Conservation (phyloP, 1,140 invertebrate species). For the Cydia splendana region DNA sequence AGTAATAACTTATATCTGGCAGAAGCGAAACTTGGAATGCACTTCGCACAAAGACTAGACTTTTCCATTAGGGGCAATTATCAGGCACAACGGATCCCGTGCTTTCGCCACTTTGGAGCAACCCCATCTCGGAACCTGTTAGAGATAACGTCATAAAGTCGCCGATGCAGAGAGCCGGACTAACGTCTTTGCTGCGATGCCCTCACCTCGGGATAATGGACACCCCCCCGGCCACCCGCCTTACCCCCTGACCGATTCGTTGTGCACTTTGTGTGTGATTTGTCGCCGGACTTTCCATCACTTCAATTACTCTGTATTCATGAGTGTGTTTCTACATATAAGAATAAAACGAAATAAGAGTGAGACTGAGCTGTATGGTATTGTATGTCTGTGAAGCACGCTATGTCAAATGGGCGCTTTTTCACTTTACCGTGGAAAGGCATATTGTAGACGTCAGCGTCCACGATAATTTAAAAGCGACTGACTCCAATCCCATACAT, state of each 20-base stretch:
- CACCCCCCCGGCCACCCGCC: constrained; percentile 43
- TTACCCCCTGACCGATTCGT: constrained; percentile 38
- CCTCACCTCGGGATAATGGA: constrained; percentile 72
- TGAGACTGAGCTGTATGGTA: background rate
- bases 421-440: too few relatives aligned
- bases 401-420: background rate
- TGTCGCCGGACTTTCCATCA: constrained; percentile 21
- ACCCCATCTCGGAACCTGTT: constrained; percentile 70
- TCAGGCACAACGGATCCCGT: constrained; percentile 71
- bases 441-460: too few relatives aligned
- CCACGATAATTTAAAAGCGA: too few relatives aligned
- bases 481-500: too few relatives aligned
- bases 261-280: constrained; percentile 34
- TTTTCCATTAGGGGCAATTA: constrained; percentile 79
- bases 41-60: constrained; percentile 74
- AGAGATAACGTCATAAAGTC: constrained; percentile 78
- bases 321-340: background rate
- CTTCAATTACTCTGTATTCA: constrained; percentile 12
- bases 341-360: background rate
- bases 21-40: constrained; percentile 72
- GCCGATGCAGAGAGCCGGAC: constrained; percentile 69
- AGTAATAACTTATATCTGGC: constrained; percentile 70
- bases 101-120: constrained; percentile 57
- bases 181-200: constrained; percentile 70
- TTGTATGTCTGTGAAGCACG: background rate